A percentile compares a stretch with the other conserved stretches of the same genome.
These are phyloP conservation scores for Merluccius polli DNA, from an alignment of 2,797 vertebrate genomes.

Conservation along the genomic window DNA sequence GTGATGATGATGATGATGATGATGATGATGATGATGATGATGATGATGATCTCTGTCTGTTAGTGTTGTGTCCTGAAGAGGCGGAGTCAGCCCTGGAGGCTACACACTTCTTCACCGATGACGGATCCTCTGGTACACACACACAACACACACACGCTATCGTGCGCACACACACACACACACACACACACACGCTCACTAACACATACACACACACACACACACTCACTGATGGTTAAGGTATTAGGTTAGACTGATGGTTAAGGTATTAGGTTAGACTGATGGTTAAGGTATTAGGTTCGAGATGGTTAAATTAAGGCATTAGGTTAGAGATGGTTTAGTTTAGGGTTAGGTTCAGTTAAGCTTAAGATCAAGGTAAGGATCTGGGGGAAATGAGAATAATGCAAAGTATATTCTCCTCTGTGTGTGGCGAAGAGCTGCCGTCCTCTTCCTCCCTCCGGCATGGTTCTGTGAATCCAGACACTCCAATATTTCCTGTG, in stretches of 20 bases:
- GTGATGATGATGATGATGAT: neutral
- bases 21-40: neutral
- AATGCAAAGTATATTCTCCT: neutral
- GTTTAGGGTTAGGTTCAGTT: neutral
- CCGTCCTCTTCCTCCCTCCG: neutral
- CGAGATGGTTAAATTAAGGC: neutral
- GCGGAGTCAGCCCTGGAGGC: conserved; percentile 93
- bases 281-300: neutral
- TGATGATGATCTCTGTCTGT: neutral
- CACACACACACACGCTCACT: neutral
- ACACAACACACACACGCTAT: conserved; percentile 7
- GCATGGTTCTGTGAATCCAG: neutral
- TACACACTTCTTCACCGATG: conserved; percentile 85
- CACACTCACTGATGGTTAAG: neutral
- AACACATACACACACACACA: neutral
- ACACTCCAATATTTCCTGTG: neutral
- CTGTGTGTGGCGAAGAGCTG: neutral
- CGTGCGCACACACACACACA: too few relatives aligned
- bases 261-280: neutral
- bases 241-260: too few relatives aligned
- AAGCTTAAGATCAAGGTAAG: neutral
- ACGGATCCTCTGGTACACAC: conserved; percentile 37
- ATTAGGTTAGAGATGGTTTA: neutral
- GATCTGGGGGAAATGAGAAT: neutral
- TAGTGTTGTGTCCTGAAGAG: conserved; percentile 89